Evolutionary conservation across 2,797 vertebrate genomes (phyloP).

Genomic region (Margarornis squamiger): DNA sequence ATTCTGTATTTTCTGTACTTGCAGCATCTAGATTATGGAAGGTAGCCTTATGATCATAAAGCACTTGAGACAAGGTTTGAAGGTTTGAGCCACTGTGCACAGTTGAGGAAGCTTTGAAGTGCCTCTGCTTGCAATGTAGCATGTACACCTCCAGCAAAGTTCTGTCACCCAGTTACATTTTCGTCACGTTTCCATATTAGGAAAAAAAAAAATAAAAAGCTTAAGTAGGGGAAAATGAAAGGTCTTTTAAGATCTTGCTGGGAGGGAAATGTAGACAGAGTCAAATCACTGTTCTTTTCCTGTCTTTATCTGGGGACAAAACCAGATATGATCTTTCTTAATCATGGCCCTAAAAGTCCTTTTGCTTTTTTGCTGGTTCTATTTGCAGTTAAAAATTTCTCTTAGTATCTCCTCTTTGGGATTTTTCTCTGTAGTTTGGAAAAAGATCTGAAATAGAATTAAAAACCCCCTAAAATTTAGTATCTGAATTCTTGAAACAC

Average conservation of each 20-base stretch:
- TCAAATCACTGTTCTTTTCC: neutral
- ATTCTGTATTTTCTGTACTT: neutral
- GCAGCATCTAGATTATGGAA: neutral
- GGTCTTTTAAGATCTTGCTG: slow-evolving; percentile 14
- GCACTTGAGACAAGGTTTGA: neutral
- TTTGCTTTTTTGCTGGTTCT: neutral
- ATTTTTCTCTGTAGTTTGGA: neutral
- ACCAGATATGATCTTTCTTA: neutral
- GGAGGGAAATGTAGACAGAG: neutral
- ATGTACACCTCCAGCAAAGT: slow-evolving; percentile 34
- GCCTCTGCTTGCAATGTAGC: neutral
- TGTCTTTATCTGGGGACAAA: slow-evolving; percentile 12
- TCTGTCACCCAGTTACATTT: slow-evolving; percentile 3
- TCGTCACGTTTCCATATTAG: fast-evolving
- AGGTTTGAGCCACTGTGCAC: neutral
- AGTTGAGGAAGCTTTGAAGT: slow-evolving; percentile 46
- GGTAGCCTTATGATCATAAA: slow-evolving; percentile 28
- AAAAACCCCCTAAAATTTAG: neutral
- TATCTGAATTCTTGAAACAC: neutral
- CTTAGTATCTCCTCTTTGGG: neutral
- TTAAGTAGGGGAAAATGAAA: neutral
- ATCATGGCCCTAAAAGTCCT: slow-evolving; percentile 3
- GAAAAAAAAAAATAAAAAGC: neutral
- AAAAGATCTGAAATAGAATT: neutral
- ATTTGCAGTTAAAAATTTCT: slow-evolving; percentile 19